Base-by-base conservation (phyloP, 2,797 vertebrate species). In the Peromyscus attwateri region DNA sequence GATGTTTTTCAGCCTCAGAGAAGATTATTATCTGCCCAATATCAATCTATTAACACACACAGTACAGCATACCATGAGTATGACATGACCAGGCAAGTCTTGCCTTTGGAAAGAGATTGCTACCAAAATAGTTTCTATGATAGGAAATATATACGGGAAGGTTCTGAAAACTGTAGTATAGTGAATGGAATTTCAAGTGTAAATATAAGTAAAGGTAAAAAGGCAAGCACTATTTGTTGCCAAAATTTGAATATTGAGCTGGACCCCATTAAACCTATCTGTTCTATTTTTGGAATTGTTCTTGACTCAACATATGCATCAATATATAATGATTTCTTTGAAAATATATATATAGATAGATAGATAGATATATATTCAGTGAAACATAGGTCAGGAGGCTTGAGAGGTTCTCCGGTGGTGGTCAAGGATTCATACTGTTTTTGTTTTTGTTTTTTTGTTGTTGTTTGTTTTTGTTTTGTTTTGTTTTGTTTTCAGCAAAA, bases 171-270 rank as follows among this genome's bases (percentile, higher is more conserved):
- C 4, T 37, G 1, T 17, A 0, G 0, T 76, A 66, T 8, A 84
- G 40, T 46, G 57, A 90, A 25, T 6, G 70, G 55, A 90, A 89
- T 76, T 87, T 64, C 34, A 90, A 95, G 19, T 9, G 25, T 10
- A 90, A 84, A 83, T 93, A 70, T 46, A 80, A 87, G 73, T 46
- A 60, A 89, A 87, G 1, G 12, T 62, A 84, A 93, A 87, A 84
- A 68, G 75, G 29, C 1, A 73, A 76, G 5, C 9, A 46, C 19
- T 71, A 52, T 64, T 43, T 11, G 43, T 70, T 90, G 21, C 7
- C 60, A 16, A 77, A 9, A 7, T 12, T 76, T 75, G 10, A 91
- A 8, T 34, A 87, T 37, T n/a, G 9, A 83, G 23, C 2, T 49
- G 60, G 6, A 60, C 12, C 46, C 23, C 23, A 6, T 62, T 64